Evolutionary conservation across 2,113 vertebrate genomes (phyloP).

Genomic region (Xiphorhynchus elegans): DNA sequence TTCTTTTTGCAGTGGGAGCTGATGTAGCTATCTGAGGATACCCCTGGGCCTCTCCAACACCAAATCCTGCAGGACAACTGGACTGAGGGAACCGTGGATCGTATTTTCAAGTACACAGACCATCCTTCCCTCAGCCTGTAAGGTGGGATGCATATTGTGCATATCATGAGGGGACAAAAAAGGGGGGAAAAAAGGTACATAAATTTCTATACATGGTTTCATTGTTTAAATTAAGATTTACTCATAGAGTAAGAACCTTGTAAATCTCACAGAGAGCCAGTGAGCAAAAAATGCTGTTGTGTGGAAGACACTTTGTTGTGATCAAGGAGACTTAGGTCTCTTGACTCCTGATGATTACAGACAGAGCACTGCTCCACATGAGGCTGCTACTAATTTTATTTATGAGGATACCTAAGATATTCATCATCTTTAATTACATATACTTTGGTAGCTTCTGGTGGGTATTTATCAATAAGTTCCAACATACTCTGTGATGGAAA

Average conservation of each 20-base stretch:
- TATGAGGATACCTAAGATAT: background rate
- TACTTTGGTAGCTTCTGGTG: background rate
- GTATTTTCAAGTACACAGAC: background rate
- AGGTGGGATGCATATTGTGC: background rate
- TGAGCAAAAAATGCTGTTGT: background rate
- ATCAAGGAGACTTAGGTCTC: background rate
- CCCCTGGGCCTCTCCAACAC: background rate
- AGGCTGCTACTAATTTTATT: background rate
- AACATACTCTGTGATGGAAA: background rate
- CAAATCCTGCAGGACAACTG: background rate
- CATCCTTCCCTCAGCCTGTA: background rate
- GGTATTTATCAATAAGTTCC: background rate
- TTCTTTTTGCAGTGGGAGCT: background rate
- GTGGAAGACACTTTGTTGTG: background rate
- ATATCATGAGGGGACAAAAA: background rate
- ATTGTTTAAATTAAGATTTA: background rate
- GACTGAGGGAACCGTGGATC: accelerated
- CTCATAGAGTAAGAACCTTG: background rate
- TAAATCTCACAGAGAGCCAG: background rate
- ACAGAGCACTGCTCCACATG: background rate
- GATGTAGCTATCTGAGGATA: background rate
- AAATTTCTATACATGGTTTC: background rate
- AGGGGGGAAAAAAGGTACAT: background rate
- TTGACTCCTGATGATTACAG: background rate
- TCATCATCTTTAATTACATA: background rate